phyloP scores from a whole-genome alignment of 1,140 invertebrate species.

The Euglossa dilemma region DNA sequence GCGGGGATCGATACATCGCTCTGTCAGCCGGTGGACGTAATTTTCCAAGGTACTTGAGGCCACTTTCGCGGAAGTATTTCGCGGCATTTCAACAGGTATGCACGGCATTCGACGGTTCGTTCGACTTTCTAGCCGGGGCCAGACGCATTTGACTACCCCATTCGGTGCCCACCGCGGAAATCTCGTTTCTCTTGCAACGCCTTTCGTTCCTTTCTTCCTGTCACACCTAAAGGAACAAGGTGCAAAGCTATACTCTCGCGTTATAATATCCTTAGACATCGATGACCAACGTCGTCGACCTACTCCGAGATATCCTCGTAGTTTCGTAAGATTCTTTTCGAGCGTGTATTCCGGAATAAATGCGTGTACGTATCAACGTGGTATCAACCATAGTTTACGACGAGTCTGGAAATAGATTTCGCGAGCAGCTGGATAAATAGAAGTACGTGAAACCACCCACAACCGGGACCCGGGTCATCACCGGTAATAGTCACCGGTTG shows the following conservation, averaged over 20 bases:
- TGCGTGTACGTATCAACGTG: too few relatives aligned
- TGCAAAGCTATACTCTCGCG: too few relatives aligned
- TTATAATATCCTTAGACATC: too few relatives aligned
- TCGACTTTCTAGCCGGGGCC: conserved; percentile 75
- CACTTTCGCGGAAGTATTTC: conserved; percentile 76
- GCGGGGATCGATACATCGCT: conserved; percentile 24
- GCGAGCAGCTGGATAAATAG: too few relatives aligned
- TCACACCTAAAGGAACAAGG: neutral
- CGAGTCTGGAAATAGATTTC: too few relatives aligned
- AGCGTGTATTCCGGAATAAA: too few relatives aligned
- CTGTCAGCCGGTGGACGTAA: conserved; percentile 19
- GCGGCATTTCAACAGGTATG: conserved; percentile 64
- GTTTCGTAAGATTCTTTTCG: too few relatives aligned
- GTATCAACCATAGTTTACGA: too few relatives aligned
- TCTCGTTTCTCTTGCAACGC: conserved; percentile 4
- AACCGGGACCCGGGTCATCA: too few relatives aligned
- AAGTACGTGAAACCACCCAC: neutral
- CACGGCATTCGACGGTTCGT: conserved; percentile 69
- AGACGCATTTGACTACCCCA: conserved; percentile 67
- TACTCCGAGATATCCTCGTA: too few relatives aligned
- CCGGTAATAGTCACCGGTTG: neutral
- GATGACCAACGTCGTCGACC: too few relatives aligned
- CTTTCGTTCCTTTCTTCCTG: conserved; percentile 4
- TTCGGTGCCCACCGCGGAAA: conserved; percentile 60
- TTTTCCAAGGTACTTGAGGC: conserved; percentile 43